Percentiles rank a stretch among this genome's conserved stretches.
phyloP scores from a whole-genome alignment of 1,140 invertebrate genomes.

The Contarinia nasturtii region DNA sequence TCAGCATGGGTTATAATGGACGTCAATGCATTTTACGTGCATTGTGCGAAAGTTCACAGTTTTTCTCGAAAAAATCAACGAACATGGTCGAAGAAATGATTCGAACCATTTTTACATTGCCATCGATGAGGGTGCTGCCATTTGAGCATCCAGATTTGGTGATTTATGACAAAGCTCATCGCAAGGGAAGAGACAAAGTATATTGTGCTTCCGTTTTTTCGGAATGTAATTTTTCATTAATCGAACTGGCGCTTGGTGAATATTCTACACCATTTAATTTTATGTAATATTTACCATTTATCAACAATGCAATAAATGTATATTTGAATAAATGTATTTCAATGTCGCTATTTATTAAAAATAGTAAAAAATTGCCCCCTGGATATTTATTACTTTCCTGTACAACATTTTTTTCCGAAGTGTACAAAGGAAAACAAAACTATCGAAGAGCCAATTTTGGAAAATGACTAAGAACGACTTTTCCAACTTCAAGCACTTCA shows the following conservation, averaged over 20 bases:
- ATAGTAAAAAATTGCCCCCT: too few relatives aligned
- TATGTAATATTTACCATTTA: neutral
- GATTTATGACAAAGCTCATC: slow-evolving; percentile 40
- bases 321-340: neutral
- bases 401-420: too few relatives aligned
- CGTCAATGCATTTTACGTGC: slow-evolving; percentile 41
- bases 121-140: slow-evolving; percentile 33
- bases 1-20: slow-evolving; percentile 49
- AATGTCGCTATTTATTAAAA: neutral
- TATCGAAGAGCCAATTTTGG: too few relatives aligned
- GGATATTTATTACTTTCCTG: too few relatives aligned
- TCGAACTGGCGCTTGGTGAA: slow-evolving; percentile 50
- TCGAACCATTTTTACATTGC: slow-evolving; percentile 31
- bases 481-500: too few relatives aligned
- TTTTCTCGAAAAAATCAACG: slow-evolving; percentile 33
- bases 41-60: slow-evolving; percentile 46
- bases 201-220: slow-evolving; percentile 35
- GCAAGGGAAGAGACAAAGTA: slow-evolving; percentile 21
- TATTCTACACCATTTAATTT: slow-evolving; percentile 26
- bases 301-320: too few relatives aligned
- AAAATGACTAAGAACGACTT: too few relatives aligned
- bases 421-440: too few relatives aligned
- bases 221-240: slow-evolving; percentile 43
- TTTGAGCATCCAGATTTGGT: slow-evolving; percentile 31
- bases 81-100: slow-evolving; percentile 52